These are phyloP conservation scores for Saccostrea cuccullata DNA, from an alignment of 1,140 invertebrate genomes.

Conservation along the genomic window DNA sequence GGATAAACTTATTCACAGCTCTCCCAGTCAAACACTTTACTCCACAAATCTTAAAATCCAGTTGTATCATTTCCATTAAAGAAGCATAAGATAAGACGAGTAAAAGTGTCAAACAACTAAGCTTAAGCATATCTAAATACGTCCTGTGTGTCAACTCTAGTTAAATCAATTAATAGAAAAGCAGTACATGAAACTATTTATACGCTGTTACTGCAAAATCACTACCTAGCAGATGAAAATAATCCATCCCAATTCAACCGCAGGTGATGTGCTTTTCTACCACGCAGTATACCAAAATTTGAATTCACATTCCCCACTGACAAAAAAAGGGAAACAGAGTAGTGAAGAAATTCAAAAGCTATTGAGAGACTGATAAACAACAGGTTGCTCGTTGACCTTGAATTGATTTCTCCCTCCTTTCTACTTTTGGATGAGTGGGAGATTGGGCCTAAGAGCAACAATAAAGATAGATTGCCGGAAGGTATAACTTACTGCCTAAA, in stretches of 20 bases:
- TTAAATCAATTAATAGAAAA: not conserved
- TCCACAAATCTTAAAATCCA: not conserved
- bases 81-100: not conserved
- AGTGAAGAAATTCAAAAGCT: not conserved
- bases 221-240: not conserved
- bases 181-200: not conserved
- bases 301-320: not conserved
- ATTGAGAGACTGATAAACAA: constrained; percentile 1
- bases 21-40: not conserved
- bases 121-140: not conserved
- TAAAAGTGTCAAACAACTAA: not conserved
- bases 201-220: not conserved
- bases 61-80: not conserved
- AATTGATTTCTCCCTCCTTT: not conserved
- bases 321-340: not conserved
- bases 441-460: not conserved
- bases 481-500: too few species aligned
- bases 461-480: not conserved
- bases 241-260: not conserved
- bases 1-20: not conserved
- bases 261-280: not conserved
- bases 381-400: constrained; percentile 4
- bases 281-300: not conserved
- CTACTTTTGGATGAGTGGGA: not conserved
- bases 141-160: not conserved